A percentile compares a stretch with the other conserved stretches of the same genome.
Conservation (phyloP, 1,140 invertebrate genomes). For the Lasaia peninsularis region DNA sequence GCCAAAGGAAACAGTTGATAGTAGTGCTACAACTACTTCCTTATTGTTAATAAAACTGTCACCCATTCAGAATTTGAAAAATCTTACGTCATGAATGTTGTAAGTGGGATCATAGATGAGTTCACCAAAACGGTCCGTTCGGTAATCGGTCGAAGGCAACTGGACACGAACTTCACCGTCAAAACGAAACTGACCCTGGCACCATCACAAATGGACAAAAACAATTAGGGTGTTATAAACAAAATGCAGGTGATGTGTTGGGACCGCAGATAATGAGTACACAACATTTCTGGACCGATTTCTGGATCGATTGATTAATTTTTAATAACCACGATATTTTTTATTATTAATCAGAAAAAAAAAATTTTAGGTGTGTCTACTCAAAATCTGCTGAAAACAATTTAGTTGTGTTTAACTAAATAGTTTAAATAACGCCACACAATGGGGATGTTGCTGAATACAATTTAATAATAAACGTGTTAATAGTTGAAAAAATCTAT, state of each 20-base stretch:
- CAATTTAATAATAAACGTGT: not conserved
- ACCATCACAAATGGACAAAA: constrained; percentile 43
- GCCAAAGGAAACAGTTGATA: not conserved
- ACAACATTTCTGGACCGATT: no score
- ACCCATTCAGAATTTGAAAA: constrained; percentile 2
- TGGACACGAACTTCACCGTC: constrained; percentile 84
- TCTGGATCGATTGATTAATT: no score
- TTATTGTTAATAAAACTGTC: not conserved
- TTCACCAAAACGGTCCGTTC: constrained; percentile 75
- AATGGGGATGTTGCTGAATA: not conserved
- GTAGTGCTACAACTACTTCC: not conserved
- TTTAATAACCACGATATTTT: no score
- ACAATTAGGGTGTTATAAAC: constrained; percentile 30
- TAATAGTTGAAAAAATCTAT: not conserved
- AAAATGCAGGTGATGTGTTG: constrained; percentile 23
- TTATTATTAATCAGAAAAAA: no score
- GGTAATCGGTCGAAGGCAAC: constrained; percentile 80
- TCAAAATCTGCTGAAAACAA: not conserved
- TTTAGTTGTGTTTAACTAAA: not conserved
- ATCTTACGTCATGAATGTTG: constrained; percentile 68
- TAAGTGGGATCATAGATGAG: constrained; percentile 68
- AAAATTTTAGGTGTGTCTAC: not conserved
- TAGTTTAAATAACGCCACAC: not conserved
- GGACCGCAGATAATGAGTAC: not conserved
- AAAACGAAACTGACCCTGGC: constrained; percentile 88